These are phyloP conservation scores for Panthera uncia DNA, from an alignment of 2,113 vertebrate genomes.

Conservation along the genomic window DNA sequence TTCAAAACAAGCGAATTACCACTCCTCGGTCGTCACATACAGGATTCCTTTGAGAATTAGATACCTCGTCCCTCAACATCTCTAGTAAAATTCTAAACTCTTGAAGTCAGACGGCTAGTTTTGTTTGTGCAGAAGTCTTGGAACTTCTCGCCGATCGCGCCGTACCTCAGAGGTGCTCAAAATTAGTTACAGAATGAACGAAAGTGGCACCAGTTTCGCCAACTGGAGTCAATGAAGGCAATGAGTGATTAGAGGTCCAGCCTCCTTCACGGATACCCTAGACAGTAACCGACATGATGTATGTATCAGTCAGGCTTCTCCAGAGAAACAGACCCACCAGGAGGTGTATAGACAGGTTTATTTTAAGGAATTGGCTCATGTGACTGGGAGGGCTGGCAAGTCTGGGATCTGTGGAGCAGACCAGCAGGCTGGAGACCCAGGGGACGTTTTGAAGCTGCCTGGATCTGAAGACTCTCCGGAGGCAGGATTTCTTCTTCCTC, in stretches of 20 bases:
- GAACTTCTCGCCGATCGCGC: background rate
- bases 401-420: too few species aligned
- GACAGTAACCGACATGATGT: background rate
- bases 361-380: background rate
- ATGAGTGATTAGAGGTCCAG: background rate
- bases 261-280: background rate
- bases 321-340: background rate
- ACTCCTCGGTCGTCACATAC: background rate
- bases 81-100: background rate
- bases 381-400: background rate
- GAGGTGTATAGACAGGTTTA: background rate
- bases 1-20: background rate
- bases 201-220: background rate
- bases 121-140: background rate
- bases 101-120: background rate
- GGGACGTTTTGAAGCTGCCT: background rate
- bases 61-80: background rate
- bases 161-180: background rate
- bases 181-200: background rate
- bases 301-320: background rate
- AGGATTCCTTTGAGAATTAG: background rate
- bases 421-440: background rate
- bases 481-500: background rate
- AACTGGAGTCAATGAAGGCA: background rate
- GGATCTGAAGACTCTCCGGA: background rate